Base-by-base conservation (phyloP, 2,888 invertebrate species). In the Agonopterix arenella region DNA sequence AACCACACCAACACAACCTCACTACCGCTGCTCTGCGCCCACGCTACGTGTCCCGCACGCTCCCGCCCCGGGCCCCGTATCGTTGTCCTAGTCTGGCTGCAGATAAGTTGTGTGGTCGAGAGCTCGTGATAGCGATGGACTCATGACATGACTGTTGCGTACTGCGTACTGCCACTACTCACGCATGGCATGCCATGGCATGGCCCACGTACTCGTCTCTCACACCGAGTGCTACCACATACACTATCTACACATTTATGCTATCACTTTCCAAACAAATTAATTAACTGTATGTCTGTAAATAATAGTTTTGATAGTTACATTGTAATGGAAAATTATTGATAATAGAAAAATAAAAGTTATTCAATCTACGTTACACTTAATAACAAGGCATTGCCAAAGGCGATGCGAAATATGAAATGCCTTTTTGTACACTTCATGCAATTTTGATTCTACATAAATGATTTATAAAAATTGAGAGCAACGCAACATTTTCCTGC, bases 1-100 rank as follows among this genome's bases (percentile, higher is more conserved):
- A 95, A 95, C 93, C 93, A 91, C 91, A 89, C 83, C 85, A 88
- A 84, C 82, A 84, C 84, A 82, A 85, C 80, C 85, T 86, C 84
- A 88, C 81, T 84, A 79, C 55, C 50, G 52, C 61, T 56, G 54
- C 56, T 53, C 55, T 53, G 48, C 54, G 53, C 54, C 52, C 51
- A 41, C 51, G 52, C 50, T 47, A 52, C 53, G 41, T 37, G 55
- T 47, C 45, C 52, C 37, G 28, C 53, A 50, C 48, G n/a, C 48
- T 46, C 44, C 36, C 49, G 28, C 50, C 38, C 52, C 40, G 41
- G 51, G 48, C 56, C 59, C 57, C 57, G 59, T 58, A 28, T 28
- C 28, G 28, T 28, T 28, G 28, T 28, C 28, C 28, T 28, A 28
- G 28, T 28, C 64, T 65, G 73, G 70, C 72, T 68, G 72, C 72